A percentile compares a stretch with the other conserved stretches of the same genome.
These are phyloP conservation scores for Orthonyx spaldingii DNA, from an alignment of 2,113 vertebrate genomes.

Conservation along the genomic window DNA sequence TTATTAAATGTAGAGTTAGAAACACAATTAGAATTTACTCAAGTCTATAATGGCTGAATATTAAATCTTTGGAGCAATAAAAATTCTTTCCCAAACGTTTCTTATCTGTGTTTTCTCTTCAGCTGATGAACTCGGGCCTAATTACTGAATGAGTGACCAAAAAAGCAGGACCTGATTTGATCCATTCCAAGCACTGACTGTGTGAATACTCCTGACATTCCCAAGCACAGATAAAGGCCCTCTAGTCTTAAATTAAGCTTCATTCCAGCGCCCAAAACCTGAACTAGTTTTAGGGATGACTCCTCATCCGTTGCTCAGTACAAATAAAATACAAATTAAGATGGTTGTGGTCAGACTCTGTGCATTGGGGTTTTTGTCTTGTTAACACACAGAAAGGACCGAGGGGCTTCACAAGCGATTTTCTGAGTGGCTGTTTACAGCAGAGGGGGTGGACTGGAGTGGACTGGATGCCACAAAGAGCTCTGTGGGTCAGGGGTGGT, in stretches of 20 bases:
- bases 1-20: conserved; percentile 50
- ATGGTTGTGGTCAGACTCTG: not conserved
- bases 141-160: not conserved
- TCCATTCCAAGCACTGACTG: not conserved
- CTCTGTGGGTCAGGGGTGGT: not conserved
- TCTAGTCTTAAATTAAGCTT: not conserved
- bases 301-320: not conserved
- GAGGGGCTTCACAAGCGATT: not conserved
- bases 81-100: not conserved
- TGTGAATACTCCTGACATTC: not conserved
- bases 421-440: not conserved
- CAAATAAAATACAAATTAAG: not conserved
- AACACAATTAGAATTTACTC: conserved; percentile 54
- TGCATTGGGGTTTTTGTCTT: not conserved
- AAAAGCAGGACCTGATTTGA: not conserved
- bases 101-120: not conserved
- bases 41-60: conserved; percentile 1
- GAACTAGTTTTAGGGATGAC: not conserved
- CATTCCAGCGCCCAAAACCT: not conserved
- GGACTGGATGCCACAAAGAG: not conserved
- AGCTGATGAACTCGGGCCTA: not conserved
- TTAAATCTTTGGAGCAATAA: conserved; percentile 18
- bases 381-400: not conserved
- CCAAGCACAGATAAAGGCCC: not conserved
- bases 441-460: not conserved